These are phyloP conservation scores for Eptesicus fuscus DNA, from an alignment of 2,113 vertebrate genomes.

Conservation along the genomic window DNA sequence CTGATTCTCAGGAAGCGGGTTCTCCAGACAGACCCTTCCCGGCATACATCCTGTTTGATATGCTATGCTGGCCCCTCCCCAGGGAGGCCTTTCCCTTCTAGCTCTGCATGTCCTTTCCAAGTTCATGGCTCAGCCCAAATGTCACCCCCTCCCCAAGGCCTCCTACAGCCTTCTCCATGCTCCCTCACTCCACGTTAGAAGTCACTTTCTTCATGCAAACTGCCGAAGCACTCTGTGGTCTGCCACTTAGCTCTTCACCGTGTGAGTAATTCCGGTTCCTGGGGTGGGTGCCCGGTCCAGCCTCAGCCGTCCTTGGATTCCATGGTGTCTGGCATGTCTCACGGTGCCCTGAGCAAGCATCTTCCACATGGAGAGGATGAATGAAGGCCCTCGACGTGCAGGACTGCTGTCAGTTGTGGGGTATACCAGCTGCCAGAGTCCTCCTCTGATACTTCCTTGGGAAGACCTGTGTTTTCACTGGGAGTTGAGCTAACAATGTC, in stretches of 20 bases:
- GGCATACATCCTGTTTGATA: not conserved
- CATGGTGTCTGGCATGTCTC: not conserved
- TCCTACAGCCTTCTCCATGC: not conserved
- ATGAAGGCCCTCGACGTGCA: not conserved
- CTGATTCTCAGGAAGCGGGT: not conserved
- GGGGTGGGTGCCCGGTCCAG: not conserved
- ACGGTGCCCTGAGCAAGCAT: not conserved
- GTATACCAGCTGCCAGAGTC: too few relatives aligned
- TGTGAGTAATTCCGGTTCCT: not conserved
- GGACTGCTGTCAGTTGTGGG: not conserved
- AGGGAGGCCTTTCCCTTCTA: not conserved
- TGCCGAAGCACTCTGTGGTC: fast-evolving
- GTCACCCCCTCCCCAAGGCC: not conserved
- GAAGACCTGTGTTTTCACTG: not conserved
- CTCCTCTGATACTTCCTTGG: not conserved
- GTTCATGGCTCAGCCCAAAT: not conserved
- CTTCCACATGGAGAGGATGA: not conserved
- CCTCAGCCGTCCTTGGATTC: not conserved
- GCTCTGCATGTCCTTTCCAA: not conserved
- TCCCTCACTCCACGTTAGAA: not conserved
- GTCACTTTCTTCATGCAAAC: not conserved
- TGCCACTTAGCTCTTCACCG: fast-evolving
- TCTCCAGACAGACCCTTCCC: not conserved
- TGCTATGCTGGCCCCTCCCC: too few relatives aligned
- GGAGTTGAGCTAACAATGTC: not conserved